Base-by-base conservation (phyloP, 2,888 invertebrate species). In the Drosophila dives region DNA sequence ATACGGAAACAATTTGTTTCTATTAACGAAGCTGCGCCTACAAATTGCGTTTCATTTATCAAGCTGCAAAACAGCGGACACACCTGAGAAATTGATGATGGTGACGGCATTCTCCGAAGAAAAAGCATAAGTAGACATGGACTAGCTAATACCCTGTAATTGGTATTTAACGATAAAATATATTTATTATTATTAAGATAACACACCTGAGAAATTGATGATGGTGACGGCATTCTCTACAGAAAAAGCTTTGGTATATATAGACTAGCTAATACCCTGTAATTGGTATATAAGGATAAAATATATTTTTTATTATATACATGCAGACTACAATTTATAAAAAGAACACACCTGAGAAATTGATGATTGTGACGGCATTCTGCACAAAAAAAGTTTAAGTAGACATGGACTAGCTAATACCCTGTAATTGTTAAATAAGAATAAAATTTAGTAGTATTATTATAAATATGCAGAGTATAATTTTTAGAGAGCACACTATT, bases 11-110 rank as follows among this genome's bases (percentile, higher is more conserved):
- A 86, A 86, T 88, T 86, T 86, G 86, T 86, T 86, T 86, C 86
- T 86, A 86, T 86, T 86, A 88, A 88, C 84, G 72, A 81, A 77
- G 85, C 83, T 80, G 88, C 86, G 86, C 86, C 89, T 86, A 88
- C 86, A 88, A 86, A 86, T 86, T 82, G 82, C 68, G 75, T 73
- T 84, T 86, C 86, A 86, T 86, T 86, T 88, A 88, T 86, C 86
- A 86, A 77, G 77, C 65, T 68, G 75, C 78, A 62, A 69, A 68
- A 59, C 72, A 64, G 61, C 77, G 77, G 55, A 72, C 81, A 81
- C 86, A 84, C 86, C 83, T 86, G 83, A 68, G 80, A 77, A 86
- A 86, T 86, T 86, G 83, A 72, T 86, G 86, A 81, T 83, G 76
- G 83, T 73, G 64, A 42, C 62, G 73, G 68, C 58, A 67, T 70